Conservation (phyloP, 2,888 invertebrate genomes). For the Cerceris rybyensis region DNA sequence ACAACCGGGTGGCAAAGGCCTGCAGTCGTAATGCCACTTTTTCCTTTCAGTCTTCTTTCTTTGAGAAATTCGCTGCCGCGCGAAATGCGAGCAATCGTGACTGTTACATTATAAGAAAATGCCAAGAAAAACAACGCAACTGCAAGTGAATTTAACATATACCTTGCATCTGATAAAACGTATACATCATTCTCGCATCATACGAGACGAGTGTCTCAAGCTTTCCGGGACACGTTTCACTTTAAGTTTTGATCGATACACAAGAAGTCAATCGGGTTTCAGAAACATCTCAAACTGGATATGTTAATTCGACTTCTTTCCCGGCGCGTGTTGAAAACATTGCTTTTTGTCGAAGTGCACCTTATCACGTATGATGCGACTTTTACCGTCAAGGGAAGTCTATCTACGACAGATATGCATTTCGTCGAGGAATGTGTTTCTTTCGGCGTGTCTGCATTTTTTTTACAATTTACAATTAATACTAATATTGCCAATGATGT, state of each 20-base stretch:
- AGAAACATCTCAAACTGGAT: slow-evolving; percentile 31
- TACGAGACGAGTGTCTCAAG: neutral
- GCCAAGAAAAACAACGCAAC: neutral
- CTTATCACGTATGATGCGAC: neutral
- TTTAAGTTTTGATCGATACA: slow-evolving; percentile 11
- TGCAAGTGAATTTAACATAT: neutral
- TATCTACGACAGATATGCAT: no score
- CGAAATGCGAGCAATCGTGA: no score
- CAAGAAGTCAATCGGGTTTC: slow-evolving; percentile 32
- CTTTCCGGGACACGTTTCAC: neutral
- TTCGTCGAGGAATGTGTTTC: no score
- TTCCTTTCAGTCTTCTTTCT: no score
- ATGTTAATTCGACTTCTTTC: slow-evolving; percentile 35
- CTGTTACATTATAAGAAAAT: neutral
- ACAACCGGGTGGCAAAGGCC: no score
- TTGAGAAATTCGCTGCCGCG: no score
- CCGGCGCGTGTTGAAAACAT: slow-evolving; percentile 17
- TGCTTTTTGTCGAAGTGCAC: slow-evolving; percentile 13
- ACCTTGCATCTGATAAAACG: neutral
- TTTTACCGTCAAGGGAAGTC: neutral
- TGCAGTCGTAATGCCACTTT: no score
- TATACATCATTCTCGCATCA: neutral
- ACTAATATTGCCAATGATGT: no score
- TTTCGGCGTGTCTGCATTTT: no score
- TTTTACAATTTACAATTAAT: no score